Evolutionary conservation across 1,140 invertebrate genomes (phyloP), one percentile per base, ranked within the genome.

Genomic region (Cecropterus lyciades): DNA sequence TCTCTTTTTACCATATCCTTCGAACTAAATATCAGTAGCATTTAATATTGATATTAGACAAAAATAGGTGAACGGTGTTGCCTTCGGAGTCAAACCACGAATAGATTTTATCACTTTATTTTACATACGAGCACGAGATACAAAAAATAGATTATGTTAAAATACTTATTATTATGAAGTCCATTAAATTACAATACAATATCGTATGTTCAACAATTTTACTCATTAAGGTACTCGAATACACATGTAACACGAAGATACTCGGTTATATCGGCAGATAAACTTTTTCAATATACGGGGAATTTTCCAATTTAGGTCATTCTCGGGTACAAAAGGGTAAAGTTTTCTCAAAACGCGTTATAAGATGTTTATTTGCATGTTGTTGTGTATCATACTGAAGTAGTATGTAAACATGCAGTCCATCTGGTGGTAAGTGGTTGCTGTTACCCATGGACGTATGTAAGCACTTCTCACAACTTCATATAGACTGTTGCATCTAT

Each of bases 231-330:
- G 20, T 30, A 7, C 3, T 13, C 14, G 49, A 33, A 48, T n/a
- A n/a, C 2, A 7, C 1, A 48, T 48, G 7, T 20, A 30, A 30
- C 27, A 20, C 27, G 8, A 1, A 37, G 33, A 37, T 30, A 53
- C 51, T 14, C 11, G 51, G 6, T 16, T 53, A 53, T 53, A 37
- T 37, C 11, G 33, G 33, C 30, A 14, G 27, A 33, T 53, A 53
- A 53, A 53, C 20, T 53, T 53, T 53, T 53, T 14, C 51, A 53
- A 53, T 53, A 53, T 37, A 27, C 51, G 33, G 30, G 3, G 33
- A 53, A 53, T 53, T 53, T 37, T 33, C 51, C 51, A 53, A 53
- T 33, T 53, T 53, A 9, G 30, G 15, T 14, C 14, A 4, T 33
- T 52, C 24, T 37, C 14, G 13, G 13, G 27, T 53, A 53, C 14